These are phyloP conservation scores for Galbula dea DNA, from an alignment of 2,113 vertebrate species.

Conservation along the genomic window DNA sequence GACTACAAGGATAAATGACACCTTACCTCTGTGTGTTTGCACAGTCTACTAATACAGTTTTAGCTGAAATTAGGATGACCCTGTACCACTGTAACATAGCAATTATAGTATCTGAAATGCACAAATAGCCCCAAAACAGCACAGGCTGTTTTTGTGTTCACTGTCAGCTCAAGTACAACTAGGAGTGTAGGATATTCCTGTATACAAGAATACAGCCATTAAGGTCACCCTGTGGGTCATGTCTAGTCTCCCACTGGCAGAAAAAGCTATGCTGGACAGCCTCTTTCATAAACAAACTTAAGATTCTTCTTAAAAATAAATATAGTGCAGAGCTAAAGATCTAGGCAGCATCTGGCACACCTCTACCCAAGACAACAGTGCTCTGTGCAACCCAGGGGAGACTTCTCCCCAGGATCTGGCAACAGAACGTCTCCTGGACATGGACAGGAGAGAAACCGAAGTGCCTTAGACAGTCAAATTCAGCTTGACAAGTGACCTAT, in stretches of 20 bases:
- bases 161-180: not conserved
- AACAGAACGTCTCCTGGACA: not conserved
- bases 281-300: not conserved
- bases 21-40: not conserved
- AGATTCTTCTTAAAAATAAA: not conserved
- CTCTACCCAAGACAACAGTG: not conserved
- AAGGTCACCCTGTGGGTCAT: not conserved
- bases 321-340: not conserved
- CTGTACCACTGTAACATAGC: not conserved
- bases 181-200: not conserved
- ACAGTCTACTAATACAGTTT: not conserved
- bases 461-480: not conserved
- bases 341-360: not conserved
- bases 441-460: not conserved
- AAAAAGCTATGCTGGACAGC: not conserved
- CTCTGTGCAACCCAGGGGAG: not conserved
- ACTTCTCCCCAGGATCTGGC: not conserved
- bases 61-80: not conserved
- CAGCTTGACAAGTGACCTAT: not conserved
- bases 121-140: not conserved
- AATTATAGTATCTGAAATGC: not conserved
- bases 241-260: not conserved
- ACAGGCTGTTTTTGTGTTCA: not conserved
- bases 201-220: not conserved
- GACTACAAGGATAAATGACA: not conserved